phyloP scores from a whole-genome alignment of 64 coral and sea anemone species.

The Platygyra sinensis region DNA sequence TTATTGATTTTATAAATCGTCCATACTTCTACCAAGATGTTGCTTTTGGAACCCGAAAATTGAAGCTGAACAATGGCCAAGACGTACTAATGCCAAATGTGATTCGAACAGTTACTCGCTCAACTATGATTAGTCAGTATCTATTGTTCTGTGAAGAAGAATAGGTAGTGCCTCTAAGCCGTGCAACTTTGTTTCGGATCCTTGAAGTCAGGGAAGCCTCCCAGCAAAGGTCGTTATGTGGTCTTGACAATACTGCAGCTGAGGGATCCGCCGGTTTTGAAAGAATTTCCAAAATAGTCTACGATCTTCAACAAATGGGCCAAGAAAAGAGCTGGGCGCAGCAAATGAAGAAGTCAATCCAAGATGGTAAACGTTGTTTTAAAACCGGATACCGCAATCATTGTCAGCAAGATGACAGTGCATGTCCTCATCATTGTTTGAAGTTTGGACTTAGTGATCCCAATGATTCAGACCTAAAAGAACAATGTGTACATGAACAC shows the following conservation, averaged over 20 bases:
- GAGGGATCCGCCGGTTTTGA: conserved; percentile 58
- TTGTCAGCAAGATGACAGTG: conserved; percentile 29
- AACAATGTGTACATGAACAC: conserved; percentile 33
- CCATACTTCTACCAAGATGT: conserved; percentile 57
- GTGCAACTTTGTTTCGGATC: conserved; percentile 52
- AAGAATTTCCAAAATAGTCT: conserved; percentile 12
- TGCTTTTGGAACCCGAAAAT: conserved; percentile 43
- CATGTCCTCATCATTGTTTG: conserved; percentile 12
- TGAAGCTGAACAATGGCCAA: conserved; percentile 49
- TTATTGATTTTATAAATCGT: no score
- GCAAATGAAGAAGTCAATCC: conserved; percentile 14
- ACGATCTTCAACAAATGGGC: conserved; percentile 27
- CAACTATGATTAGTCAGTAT: conserved; percentile 75
- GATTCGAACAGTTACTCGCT: conserved; percentile 52
- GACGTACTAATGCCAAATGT: conserved; percentile 59
- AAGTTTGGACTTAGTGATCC: conserved; percentile 54
- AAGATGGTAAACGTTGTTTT: conserved; percentile 1
- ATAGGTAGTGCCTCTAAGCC: conserved; percentile 34
- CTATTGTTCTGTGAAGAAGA: conserved; percentile 67
- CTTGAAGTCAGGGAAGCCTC: conserved; percentile 61
- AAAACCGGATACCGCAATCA: conserved; percentile 32
- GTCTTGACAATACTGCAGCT: conserved; percentile 60
- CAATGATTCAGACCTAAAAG: conserved; percentile 35
- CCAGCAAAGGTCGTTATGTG: conserved; percentile 47
- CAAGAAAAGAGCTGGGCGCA: conserved; percentile 1